phyloP scores from a whole-genome alignment of 2,888 invertebrate genomes.

The Oasisia sp. region DNA sequence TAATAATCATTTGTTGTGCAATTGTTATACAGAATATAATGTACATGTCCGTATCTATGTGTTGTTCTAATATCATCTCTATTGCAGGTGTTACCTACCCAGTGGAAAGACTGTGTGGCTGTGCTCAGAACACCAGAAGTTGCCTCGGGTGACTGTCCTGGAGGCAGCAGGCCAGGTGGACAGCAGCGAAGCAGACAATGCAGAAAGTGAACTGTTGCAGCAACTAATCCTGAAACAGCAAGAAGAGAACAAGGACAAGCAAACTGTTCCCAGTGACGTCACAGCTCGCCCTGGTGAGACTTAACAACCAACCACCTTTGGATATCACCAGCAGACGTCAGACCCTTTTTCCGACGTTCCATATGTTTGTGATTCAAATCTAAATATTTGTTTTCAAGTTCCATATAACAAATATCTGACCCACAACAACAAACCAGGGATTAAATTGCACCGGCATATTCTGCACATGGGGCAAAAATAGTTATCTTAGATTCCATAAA shows the following conservation, averaged over 20 bases:
- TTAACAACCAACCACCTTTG: neutral
- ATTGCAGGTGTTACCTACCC: conserved; percentile 39
- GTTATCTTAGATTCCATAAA: no score
- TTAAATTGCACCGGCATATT: no score
- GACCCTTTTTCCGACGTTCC: no score
- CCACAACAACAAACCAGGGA: no score
- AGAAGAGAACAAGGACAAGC: neutral
- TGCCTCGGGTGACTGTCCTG: conserved; percentile 31
- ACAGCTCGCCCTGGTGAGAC: neutral
- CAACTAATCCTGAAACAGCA: neutral
- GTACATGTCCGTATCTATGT: neutral
- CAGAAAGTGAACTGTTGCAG: neutral
- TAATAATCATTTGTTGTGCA: neutral
- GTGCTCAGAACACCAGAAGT: conserved; percentile 37
- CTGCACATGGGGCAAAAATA: no score
- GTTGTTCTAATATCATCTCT: neutral
- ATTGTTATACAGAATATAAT: neutral
- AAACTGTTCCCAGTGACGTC: neutral
- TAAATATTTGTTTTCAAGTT: no score
- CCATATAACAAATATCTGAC: no score
- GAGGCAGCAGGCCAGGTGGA: neutral
- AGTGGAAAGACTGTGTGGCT: conserved; percentile 40
- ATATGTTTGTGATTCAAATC: no score
- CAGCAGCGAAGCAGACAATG: neutral
- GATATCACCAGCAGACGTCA: no score